Evolutionary conservation across 2,797 vertebrate genomes (phyloP).

Genomic region (Thalassophryne amazonica): DNA sequence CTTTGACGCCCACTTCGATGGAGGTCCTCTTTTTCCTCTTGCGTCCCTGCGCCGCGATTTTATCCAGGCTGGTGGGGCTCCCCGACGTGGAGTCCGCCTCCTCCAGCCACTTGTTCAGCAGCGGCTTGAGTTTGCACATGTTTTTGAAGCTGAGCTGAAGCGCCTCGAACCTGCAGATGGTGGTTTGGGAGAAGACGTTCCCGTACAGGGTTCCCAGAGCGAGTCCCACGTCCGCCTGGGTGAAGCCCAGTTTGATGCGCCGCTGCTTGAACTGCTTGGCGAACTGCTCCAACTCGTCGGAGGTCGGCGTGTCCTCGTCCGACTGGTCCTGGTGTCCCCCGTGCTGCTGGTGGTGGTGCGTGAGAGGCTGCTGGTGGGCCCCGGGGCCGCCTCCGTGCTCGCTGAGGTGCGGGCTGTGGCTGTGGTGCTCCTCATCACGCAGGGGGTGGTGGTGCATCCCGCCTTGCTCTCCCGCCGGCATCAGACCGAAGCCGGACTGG

Average conservation of each 20-base stretch:
- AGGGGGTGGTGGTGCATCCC: constrained; percentile 83
- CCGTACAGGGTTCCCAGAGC: constrained; percentile 92
- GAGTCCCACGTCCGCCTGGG: constrained; percentile 93
- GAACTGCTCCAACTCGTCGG: constrained; percentile 98
- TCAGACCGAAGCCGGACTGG: constrained; percentile 86
- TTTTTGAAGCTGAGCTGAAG: constrained; percentile 99
- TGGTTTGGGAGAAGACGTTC: constrained; percentile 96
- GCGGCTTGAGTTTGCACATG: constrained; percentile 99
- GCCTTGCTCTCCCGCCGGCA: constrained; percentile 84
- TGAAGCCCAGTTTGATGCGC: constrained; percentile 96
- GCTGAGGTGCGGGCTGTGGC: constrained; percentile 84
- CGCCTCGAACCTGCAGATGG: constrained; percentile 98
- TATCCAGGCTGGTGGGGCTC: constrained; percentile 97
- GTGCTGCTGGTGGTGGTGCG: constrained; percentile 79
- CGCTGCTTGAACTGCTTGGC: constrained; percentile 99
- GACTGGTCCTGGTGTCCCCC: constrained; percentile 90
- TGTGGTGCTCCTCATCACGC: constrained; percentile 83
- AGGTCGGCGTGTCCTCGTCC: constrained; percentile 98
- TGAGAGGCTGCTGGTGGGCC: constrained; percentile 71
- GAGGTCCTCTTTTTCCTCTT: constrained; percentile 98
- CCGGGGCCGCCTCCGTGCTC: constrained; percentile 80
- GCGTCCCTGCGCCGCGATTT: constrained; percentile 96
- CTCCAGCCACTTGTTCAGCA: constrained; percentile 99
- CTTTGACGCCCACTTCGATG: constrained; percentile 98
- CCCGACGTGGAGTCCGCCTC: constrained; percentile 97